phyloP scores from a whole-genome alignment of 2,888 invertebrate genomes.

The Acleris emargana region DNA sequence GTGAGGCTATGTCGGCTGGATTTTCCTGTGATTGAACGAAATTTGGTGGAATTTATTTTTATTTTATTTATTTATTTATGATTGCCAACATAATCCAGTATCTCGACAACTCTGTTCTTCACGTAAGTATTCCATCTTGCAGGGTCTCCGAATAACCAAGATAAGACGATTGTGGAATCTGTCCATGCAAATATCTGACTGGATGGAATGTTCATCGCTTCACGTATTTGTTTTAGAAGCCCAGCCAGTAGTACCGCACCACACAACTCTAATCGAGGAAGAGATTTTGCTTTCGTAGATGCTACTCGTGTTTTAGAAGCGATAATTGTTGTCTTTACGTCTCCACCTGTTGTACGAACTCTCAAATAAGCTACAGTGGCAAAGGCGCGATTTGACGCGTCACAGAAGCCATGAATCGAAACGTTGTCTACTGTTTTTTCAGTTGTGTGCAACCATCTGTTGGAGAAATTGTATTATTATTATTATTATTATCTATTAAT shows the following conservation, averaged over 20 bases:
- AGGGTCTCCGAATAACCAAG: constrained; percentile 37
- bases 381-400: constrained; percentile 34
- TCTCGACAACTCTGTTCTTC: constrained; percentile 36
- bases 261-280: constrained; percentile 27
- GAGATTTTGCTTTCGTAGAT: constrained; percentile 16
- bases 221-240: constrained; percentile 25
- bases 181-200: constrained; percentile 34
- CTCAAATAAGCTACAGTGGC: constrained; percentile 32
- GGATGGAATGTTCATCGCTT: constrained; percentile 32
- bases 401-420: constrained; percentile 28
- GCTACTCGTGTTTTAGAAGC: constrained; percentile 28
- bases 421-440: constrained; percentile 1
- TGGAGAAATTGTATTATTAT: too few species aligned
- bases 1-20: constrained; percentile 37
- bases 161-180: constrained; percentile 36
- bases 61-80: too few species aligned
- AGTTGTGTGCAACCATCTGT: constrained; percentile 14
- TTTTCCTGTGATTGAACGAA: constrained; percentile 32
- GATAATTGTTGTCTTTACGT: constrained; percentile 7
- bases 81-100: constrained; percentile 8
- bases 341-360: background rate
- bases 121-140: constrained; percentile 36
- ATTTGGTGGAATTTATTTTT: too few species aligned
- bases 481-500: too few species aligned
- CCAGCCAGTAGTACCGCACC: constrained; percentile 31